phyloP scores from a whole-genome alignment of 2,797 vertebrate species.

The Tapirus indicus region DNA sequence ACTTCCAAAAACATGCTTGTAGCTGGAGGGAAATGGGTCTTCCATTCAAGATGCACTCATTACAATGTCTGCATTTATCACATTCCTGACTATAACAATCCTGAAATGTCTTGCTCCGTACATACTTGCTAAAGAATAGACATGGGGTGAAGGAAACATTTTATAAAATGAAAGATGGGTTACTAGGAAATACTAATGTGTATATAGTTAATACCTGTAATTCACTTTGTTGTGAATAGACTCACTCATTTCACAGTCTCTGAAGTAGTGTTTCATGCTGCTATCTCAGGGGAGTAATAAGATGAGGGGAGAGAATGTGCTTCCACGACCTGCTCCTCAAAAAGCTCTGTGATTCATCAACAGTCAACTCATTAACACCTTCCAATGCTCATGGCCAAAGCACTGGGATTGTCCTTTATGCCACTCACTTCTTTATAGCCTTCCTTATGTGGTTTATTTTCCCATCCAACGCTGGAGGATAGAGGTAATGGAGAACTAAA shows the following conservation, averaged over 20 bases:
- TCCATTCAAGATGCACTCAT: neutral
- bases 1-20: neutral
- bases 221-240: neutral
- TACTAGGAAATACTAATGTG: neutral
- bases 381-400: neutral
- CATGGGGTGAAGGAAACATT: neutral
- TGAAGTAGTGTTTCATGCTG: neutral
- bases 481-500: neutral
- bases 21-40: neutral
- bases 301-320: neutral
- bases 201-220: neutral
- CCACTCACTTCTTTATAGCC: neutral
- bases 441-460: slow-evolving; percentile 5
- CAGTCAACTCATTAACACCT: neutral
- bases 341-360: neutral
- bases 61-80: neutral
- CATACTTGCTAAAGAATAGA: slow-evolving; percentile 19
- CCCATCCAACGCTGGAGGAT: neutral
- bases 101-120: neutral
- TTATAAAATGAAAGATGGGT: neutral
- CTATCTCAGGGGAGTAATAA: neutral
- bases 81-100: neutral
- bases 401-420: neutral
- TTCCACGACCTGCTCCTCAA: neutral
- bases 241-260: neutral